Evolutionary conservation across 2,113 vertebrate genomes (phyloP), one percentile per base, ranked within the genome.

Genomic region (Haemorhous mexicanus): DNA sequence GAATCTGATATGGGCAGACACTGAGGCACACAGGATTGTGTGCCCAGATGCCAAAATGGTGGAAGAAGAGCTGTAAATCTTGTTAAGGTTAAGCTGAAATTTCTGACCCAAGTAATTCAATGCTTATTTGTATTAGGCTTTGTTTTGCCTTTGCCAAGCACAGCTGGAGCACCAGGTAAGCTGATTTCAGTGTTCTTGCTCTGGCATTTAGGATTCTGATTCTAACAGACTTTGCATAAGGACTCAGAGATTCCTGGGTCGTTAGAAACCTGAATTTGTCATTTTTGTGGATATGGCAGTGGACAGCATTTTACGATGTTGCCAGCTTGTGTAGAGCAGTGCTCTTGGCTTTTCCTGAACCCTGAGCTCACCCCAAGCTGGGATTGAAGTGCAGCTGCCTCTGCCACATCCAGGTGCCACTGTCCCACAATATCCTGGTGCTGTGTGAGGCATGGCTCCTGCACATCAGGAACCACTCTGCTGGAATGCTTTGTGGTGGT

Each of bases 21-120:
- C 22, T 0, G 4, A 41, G 13, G n/a, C 22, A 30, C 24, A 11
- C 12, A 50, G 35, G 49, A 22, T 9, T 58, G 28, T 0, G 0
- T 43, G 55, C 7, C 23, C 41, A 56, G 61, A 13, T 43, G 27
- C 17, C 39, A 35, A 78, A 61, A 64, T 26, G 16, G 15, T 24
- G 37, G 30, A 35, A 90, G 19, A 10, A 63, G 24, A 70, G 43
- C 7, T 2, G 1, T 13, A 56, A 28, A 1, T 17, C 39, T 58
- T 35, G 11, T 52, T 61, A 69, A 56, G 10, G 13, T 43, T 64
- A 75, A 52, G 5, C 16, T 15, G 16, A 79, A 85, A 55, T 55
- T 67, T 61, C 13, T 72, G 52, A 39, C n/a, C 10, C 5, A 78
- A 33, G 13, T 28, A 70, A 61, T 49, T 44, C 19, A 44, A 21